Evolutionary conservation across 2,888 invertebrate species (phyloP), one percentile per base, ranked within the genome.

Genomic region (Lithophane leautieri): DNA sequence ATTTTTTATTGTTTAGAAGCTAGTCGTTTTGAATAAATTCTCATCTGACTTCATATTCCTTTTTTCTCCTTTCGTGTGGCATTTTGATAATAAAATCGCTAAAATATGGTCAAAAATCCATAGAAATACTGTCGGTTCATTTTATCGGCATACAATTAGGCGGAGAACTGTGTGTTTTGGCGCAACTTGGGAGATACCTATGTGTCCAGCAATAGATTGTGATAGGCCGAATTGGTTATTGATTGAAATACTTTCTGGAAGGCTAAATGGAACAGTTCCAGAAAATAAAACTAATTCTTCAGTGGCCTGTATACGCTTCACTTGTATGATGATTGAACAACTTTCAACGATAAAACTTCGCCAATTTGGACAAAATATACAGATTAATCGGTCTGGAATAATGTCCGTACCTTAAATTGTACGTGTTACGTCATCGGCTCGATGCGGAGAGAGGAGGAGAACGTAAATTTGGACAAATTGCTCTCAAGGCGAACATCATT

Each of bases 381-480:
- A 73, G 34, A 63, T 83, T 72, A 75, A 73, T 63, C 28, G 54
- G 60, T 52, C 40, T 34, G 34, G 47, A 78, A 83, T 70, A 71
- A 82, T 85, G 76, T 71, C 73, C 62, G 54, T 61, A 69, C 62
- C 66, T 85, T 72, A 66, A 87, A 80, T 76, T 81, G 69, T 76
- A 62, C 73, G 34, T 68, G 70, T 84, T 77, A 67, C 83, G 68
- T 67, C 71, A 82, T 81, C 65, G 40, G 58, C 16, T 73, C 63
- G 12, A 70, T 67, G 40, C 66, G 58, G 61, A 65, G 73, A 74
- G 65, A 44, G 75, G 73, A 74, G 79, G 61, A 79, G 78, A 77
- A 75, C 80, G 81, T 88, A 84, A 81, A 88, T 88, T 87, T 69
- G 80, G 62, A 65, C 66, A 78, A 88, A 88, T 88, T 83, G 83